These are phyloP conservation scores for Pogonomyrmex barbatus DNA, from an alignment of 1,140 invertebrate genomes.

Conservation along the genomic window DNA sequence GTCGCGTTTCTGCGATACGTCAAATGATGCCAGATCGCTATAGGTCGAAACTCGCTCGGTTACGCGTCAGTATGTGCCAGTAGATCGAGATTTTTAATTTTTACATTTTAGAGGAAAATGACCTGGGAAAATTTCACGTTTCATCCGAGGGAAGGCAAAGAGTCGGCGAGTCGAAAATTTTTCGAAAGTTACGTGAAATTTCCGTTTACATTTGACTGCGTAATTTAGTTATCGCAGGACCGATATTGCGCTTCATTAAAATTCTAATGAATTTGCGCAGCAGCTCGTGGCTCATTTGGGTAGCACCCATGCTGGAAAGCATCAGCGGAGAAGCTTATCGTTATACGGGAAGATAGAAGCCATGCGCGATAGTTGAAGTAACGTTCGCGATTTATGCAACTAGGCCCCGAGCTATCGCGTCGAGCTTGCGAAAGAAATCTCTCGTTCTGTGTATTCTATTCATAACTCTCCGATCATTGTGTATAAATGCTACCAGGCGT, in stretches of 20 bases:
- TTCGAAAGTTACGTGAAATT: background rate
- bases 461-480: conserved; percentile 31
- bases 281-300: conserved; percentile 3
- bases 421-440: conserved; percentile 15
- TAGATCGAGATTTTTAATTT: conserved; percentile 16
- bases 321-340: conserved; percentile 41
- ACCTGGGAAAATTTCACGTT: background rate
- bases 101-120: background rate
- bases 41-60: too few species aligned
- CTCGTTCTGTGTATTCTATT: conserved; percentile 14
- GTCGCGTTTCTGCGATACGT: conserved; percentile 34
- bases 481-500: background rate
- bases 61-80: background rate
- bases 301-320: background rate
- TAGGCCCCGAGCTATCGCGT: background rate
- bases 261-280: conserved; percentile 42
- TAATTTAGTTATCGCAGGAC: conserved; percentile 5
- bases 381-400: conserved; percentile 32
- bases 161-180: conserved; percentile 37
- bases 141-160: background rate
- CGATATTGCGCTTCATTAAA: conserved; percentile 21
- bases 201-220: background rate
- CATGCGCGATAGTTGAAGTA: conserved; percentile 23
- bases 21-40: background rate
- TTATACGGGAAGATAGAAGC: background rate